Evolutionary conservation across 2,888 invertebrate species (phyloP).

Genomic region (Cheilosia impressa): DNA sequence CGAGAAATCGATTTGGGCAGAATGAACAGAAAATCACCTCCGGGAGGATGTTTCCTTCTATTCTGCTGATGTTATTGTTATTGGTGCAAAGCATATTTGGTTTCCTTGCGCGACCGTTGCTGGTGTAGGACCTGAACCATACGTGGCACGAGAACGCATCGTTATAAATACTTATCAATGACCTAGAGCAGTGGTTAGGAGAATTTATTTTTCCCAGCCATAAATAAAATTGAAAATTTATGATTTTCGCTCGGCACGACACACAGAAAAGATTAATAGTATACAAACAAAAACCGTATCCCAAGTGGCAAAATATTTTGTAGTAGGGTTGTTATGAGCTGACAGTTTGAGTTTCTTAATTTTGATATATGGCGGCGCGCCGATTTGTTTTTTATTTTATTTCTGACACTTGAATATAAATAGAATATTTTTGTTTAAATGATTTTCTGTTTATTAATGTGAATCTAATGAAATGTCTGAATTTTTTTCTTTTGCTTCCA

Average conservation of each 20-base stretch:
- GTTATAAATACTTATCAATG: constrained; percentile 46
- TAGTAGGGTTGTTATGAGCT: neutral
- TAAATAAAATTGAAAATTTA: constrained; percentile 47
- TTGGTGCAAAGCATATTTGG: neutral
- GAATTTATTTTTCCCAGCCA: constrained; percentile 23
- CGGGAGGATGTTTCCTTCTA: constrained; percentile 44
- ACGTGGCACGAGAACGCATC: constrained; percentile 13
- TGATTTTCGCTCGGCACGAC: constrained; percentile 12
- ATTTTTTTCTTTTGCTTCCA: constrained; percentile 27
- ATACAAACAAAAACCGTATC: constrained; percentile 2
- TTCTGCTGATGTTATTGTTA: constrained; percentile 20
- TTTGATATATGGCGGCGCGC: constrained; percentile 1
- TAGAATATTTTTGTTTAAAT: constrained; percentile 1
- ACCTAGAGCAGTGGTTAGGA: constrained; percentile 11
- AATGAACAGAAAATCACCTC: constrained; percentile 42
- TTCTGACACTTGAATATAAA: neutral
- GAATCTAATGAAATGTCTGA: neutral
- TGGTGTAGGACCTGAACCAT: neutral
- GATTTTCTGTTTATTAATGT: neutral
- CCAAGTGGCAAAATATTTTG: neutral
- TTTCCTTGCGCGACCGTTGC: neutral
- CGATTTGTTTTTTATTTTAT: neutral
- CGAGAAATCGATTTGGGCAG: constrained; percentile 50
- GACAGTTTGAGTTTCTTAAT: neutral
- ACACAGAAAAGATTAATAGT: constrained; percentile 41